Base-by-base conservation (phyloP, 2,797 vertebrate genomes). In the Perdix hodgsoniae region DNA sequence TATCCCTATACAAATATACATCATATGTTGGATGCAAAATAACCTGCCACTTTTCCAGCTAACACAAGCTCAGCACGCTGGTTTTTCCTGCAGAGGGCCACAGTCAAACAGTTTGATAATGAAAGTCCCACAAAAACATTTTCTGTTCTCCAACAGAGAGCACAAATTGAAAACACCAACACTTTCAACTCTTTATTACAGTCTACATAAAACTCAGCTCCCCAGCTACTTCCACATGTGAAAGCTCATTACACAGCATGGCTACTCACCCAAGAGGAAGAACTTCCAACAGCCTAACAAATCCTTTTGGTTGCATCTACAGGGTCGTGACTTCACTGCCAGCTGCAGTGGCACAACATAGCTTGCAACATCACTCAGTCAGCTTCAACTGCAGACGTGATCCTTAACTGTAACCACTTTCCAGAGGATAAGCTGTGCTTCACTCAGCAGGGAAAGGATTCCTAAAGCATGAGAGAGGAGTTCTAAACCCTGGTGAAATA, bases 391-490 rank as follows among this genome's bases (percentile, higher is more conserved):
- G 35, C 63, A 82, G 11, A 73, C 13, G 6, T 18, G 22, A 45
- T 29, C 35, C 63, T 78, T 18, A 82, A 44, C 35, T 29, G 22
- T 14, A 40, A 67, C 35, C 42, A 18, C 26, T 40, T 42, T 40
- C 50, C 70, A 90, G 78, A 91, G 23, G 11, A 22, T 39, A 47
- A 49, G 8, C 21, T 33, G 35, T 54, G 66, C 23, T 83, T 66
- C 63, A 59, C 0, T 18, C 81, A 17, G 69, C 67, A 15, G 5
- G 13, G 3, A 2, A 71, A 71, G 10, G 1, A 6, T 15, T 72
- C 42, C 50, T 70, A 40, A 82, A 42, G 1, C 9, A 27, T 15
- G 71, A 17, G 37, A 33, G 9, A 3, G 42, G 24, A 76, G 5
- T 47, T 83, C 49, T 49, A 72, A 72, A 90, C 29, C 40, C 33